Percentiles rank a stretch among this genome's conserved stretches.
Conservation (phyloP, 2,888 invertebrate species). For the Notodonta dromedarius region DNA sequence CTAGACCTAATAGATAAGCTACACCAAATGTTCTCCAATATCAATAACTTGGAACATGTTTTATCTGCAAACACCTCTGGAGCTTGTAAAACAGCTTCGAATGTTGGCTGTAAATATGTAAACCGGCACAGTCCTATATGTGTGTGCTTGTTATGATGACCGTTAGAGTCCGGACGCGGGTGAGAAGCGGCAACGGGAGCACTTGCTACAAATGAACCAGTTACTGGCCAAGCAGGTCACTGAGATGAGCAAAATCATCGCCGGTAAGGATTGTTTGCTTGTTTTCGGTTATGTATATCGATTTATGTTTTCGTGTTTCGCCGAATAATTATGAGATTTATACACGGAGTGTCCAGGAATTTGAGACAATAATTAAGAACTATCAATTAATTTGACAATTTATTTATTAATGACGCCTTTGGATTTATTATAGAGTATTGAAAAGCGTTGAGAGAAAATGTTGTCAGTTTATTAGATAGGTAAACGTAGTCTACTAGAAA, state of each 20-base stretch:
- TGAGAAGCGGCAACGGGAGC: slow-evolving; percentile 94
- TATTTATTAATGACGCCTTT: neutral
- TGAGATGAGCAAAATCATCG: slow-evolving; percentile 97
- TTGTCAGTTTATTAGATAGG: neutral
- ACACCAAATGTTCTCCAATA: too few species aligned
- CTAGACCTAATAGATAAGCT: neutral
- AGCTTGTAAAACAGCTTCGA: slow-evolving; percentile 71
- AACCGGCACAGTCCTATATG: slow-evolving; percentile 60
- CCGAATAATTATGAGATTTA: neutral
- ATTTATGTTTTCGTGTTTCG: neutral
- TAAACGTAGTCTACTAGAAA: neutral
- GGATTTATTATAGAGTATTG: too few species aligned
- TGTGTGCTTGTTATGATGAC: slow-evolving; percentile 61
- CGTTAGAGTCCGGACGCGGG: slow-evolving; percentile 89
- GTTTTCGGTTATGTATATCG: slow-evolving; percentile 26
- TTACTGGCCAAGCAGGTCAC: slow-evolving; percentile 97
- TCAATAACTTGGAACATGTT: slow-evolving; percentile 6
- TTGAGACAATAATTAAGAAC: neutral
- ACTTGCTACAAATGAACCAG: slow-evolving; percentile 95
- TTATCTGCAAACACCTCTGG: slow-evolving; percentile 43
- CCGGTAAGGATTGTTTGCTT: slow-evolving; percentile 87
- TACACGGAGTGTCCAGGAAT: neutral
- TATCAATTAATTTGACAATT: neutral
- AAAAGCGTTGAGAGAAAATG: neutral
- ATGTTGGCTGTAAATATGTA: slow-evolving; percentile 78